Percentiles rank a stretch among this genome's conserved stretches.
These are phyloP conservation scores for Gambusia holbrooki DNA, from an alignment of 2,113 vertebrate genomes.

Conservation along the genomic window DNA sequence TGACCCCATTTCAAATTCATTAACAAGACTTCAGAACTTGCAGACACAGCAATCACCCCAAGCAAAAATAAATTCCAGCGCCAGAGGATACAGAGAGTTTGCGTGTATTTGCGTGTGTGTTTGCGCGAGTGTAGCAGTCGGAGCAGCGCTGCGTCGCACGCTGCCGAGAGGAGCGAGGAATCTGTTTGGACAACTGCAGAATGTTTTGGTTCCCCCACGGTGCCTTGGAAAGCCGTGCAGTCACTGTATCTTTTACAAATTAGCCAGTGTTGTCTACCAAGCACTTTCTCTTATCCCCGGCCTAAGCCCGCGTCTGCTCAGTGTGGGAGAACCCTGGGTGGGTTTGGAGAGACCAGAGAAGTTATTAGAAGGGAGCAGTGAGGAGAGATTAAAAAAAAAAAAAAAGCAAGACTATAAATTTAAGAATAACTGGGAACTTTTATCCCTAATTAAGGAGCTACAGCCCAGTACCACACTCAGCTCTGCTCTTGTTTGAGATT, in stretches of 20 bases:
- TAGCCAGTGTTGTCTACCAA: conserved; percentile 73
- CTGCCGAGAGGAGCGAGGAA: conserved; percentile 65
- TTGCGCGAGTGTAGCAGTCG: conserved; percentile 46
- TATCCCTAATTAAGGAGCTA: background rate
- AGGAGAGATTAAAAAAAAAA: background rate
- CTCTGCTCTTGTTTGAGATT: no score
- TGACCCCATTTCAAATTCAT: conserved; percentile 78
- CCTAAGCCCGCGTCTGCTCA: conserved; percentile 61
- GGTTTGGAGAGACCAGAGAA: conserved; percentile 11
- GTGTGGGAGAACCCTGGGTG: conserved; percentile 42
- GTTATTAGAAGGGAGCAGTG: background rate
- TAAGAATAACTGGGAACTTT: conserved; percentile 12
- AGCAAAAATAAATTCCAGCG: conserved; percentile 75
- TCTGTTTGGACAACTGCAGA: conserved; percentile 85
- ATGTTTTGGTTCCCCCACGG: conserved; percentile 81
- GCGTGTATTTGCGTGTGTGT: conserved; percentile 27
- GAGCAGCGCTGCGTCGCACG: conserved; percentile 62
- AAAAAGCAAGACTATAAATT: background rate
- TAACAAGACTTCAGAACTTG: conserved; percentile 77
- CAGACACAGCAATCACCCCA: conserved; percentile 78
- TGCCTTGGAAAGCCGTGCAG: conserved; percentile 75
- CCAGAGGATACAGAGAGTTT: conserved; percentile 56
- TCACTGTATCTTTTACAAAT: conserved; percentile 83
- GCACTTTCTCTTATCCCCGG: conserved; percentile 72
- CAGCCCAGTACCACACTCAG: background rate